These are phyloP conservation scores for Deroptyus accipitrinus DNA, from an alignment of 2,113 vertebrate species.

Conservation along the genomic window DNA sequence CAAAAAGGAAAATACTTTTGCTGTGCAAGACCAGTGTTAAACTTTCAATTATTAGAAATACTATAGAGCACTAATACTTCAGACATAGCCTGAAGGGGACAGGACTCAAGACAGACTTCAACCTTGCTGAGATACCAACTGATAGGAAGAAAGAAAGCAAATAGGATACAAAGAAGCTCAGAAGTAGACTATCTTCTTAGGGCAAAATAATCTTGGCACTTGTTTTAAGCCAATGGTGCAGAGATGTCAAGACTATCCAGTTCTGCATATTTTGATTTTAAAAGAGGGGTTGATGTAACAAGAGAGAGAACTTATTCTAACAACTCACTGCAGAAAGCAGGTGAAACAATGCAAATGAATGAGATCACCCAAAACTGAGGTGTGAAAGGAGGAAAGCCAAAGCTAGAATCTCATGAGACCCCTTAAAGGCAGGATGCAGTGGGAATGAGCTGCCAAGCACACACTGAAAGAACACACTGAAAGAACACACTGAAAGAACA, in stretches of 20 bases:
- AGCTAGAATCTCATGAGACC: neutral
- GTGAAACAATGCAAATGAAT: neutral
- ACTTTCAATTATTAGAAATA: neutral
- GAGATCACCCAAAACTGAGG: neutral
- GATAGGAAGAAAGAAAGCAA: neutral
- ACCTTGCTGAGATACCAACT: neutral
- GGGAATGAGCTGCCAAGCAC: neutral
- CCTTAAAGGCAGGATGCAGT: neutral
- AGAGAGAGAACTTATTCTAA: neutral
- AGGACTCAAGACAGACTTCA: neutral
- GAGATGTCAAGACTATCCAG: neutral
- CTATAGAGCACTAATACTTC: neutral
- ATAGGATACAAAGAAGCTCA: neutral
- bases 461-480: neutral
- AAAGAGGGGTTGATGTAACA: neutral
- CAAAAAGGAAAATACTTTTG: neutral
- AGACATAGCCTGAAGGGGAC: neutral
- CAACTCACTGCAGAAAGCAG: neutral
- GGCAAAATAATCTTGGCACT: neutral
- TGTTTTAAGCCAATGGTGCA: neutral
- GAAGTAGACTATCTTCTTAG: neutral
- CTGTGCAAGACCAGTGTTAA: neutral
- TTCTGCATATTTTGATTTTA: neutral
- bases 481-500: neutral
- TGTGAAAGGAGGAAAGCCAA: neutral